These are phyloP conservation scores for Rhinolophus sinicus DNA, from an alignment of 2,113 vertebrate genomes.

Conservation along the genomic window DNA sequence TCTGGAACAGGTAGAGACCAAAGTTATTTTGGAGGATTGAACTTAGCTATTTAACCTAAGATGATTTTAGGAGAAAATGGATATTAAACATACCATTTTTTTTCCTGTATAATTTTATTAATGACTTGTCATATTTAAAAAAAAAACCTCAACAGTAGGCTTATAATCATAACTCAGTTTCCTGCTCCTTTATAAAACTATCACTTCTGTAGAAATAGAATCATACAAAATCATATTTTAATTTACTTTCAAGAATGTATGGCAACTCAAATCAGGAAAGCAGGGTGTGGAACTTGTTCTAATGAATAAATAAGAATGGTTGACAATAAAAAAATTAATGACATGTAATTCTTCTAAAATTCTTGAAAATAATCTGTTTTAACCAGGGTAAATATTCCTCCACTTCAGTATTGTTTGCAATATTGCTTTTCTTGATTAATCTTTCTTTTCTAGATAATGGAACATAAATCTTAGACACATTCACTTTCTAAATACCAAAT, in stretches of 20 bases:
- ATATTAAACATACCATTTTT: background rate
- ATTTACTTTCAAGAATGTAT: background rate
- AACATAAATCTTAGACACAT: slow-evolving; percentile 9
- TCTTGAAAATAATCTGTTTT: slow-evolving; percentile 24
- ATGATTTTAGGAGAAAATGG: slow-evolving; percentile 9
- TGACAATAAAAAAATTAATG: background rate
- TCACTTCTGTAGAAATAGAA: background rate
- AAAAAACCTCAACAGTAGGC: background rate
- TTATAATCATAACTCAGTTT: background rate
- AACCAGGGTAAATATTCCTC: background rate
- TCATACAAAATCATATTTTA: background rate
- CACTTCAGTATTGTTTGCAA: background rate
- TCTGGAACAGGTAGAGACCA: background rate
- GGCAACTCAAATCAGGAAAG: slow-evolving; percentile 2
- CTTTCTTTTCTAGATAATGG: background rate
- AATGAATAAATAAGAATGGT: background rate
- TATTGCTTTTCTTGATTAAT: slow-evolving; percentile 33
- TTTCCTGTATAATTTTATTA: slow-evolving; percentile 26
- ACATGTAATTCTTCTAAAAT: background rate
- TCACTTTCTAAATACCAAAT: slow-evolving; percentile 42
- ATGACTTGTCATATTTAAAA: background rate
- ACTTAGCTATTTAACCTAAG: background rate
- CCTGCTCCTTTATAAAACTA: background rate
- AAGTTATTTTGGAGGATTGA: background rate
- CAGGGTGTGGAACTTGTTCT: background rate